Conservation (phyloP, 1,140 invertebrate genomes). For the Coenobita brevimanus region DNA sequence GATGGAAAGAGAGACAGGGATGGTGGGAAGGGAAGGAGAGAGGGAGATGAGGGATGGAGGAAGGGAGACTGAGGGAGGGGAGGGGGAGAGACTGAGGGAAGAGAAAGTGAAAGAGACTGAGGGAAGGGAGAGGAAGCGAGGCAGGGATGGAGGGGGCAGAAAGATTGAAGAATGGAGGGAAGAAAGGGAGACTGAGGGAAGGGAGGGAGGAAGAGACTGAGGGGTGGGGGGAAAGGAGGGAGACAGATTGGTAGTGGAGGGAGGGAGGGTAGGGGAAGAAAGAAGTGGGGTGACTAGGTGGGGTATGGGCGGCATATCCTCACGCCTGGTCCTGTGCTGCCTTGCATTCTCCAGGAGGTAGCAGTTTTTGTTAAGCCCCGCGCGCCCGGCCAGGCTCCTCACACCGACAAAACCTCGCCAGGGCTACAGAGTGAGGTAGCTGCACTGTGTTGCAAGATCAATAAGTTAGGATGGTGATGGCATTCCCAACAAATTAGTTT, state of each 20-base stretch:
- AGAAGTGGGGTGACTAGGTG: not conserved
- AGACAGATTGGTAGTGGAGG: not conserved
- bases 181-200: not conserved
- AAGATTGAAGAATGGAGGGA: no score
- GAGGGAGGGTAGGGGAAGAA: not conserved
- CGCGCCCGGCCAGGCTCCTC: constrained; percentile 54
- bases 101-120: no score
- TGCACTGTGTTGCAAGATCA: constrained; percentile 1
- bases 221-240: not conserved
- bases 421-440: constrained; percentile 26
- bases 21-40: not conserved
- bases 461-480: constrained; percentile 3
- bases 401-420: constrained; percentile 50
- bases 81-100: no score
- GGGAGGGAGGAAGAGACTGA: not conserved
- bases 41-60: not conserved
- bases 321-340: constrained; percentile 36
- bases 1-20: not conserved
- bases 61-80: not conserved
- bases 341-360: constrained; percentile 63
- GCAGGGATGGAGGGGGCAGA: no score
- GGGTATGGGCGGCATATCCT: constrained; percentile 43
- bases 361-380: constrained; percentile 59
- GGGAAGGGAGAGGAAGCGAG: no score
- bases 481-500: not conserved